phyloP scores from a whole-genome alignment of 1,140 invertebrate species.

The Oryctes rhinoceros region DNA sequence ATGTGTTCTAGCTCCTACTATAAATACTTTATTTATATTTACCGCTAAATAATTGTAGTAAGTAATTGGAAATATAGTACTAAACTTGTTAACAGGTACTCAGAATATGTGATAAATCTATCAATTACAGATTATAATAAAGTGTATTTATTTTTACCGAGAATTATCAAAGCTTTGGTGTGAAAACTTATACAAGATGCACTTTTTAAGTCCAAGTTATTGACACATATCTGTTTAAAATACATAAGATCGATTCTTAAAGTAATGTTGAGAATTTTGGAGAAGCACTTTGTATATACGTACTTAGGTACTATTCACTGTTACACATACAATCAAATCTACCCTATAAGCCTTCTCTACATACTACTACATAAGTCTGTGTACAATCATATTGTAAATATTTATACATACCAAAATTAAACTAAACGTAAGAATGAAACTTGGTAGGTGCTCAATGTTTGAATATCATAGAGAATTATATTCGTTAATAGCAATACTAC shows the following conservation, averaged over 20 bases:
- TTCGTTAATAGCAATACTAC: neutral
- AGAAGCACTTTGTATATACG: slow-evolving; percentile 31
- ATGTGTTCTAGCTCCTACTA: too few relatives aligned
- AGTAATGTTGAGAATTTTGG: neutral
- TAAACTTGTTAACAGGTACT: too few relatives aligned
- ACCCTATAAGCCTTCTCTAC: slow-evolving; percentile 20
- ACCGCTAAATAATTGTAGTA: too few relatives aligned
- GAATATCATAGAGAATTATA: neutral
- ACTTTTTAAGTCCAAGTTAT: too few relatives aligned
- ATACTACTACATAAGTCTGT: slow-evolving; percentile 22
- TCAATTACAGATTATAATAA: too few relatives aligned
- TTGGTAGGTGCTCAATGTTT: slow-evolving; percentile 28
- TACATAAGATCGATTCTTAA: neutral
- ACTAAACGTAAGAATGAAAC: neutral
- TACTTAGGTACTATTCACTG: neutral
- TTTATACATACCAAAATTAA: neutral
- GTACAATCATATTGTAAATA: slow-evolving; percentile 33
- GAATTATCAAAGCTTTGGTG: too few relatives aligned
- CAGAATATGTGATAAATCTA: too few relatives aligned
- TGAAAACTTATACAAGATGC: too few relatives aligned
- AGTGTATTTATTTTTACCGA: too few relatives aligned
- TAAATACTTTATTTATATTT: too few relatives aligned
- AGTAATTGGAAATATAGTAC: too few relatives aligned
- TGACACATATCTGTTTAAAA: too few relatives aligned
- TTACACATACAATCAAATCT: slow-evolving; percentile 31